Base-by-base conservation (phyloP, 2,113 vertebrate species). In the Pholis gunnellus region DNA sequence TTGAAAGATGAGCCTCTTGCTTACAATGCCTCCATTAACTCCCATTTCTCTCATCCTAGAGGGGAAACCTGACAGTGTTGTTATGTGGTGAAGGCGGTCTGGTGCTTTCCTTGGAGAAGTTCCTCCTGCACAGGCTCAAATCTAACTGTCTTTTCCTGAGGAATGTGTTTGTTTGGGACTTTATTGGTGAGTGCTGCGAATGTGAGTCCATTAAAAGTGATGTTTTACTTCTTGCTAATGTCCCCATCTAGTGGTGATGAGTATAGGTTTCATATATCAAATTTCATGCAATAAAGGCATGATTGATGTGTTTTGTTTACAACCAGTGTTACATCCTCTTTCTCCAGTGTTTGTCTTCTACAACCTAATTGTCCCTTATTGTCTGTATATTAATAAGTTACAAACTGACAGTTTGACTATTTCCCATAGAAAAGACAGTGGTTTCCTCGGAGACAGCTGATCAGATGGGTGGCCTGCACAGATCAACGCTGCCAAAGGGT, bases 101-200 rank as follows among this genome's bases (percentile, higher is more conserved):
- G 83, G 98, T 99, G 0, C 95, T 95, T 6, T 96, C 97, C 0
- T 91, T 99, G 81, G 98, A 99, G 91, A 98, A 98, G 25, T 97
- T 99, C 83, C 98, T 99, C 87, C 96, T 99, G 89, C 97, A 99
- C 0, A 97, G 98, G 9, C 96, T 99, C 88, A 97, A 96, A 85
- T 96, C 96, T 0, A 95, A 96, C 68, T 96, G 98, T 1, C 96
- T 99, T 82, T 99, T 99, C 90, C 98, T 99, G 92, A 98, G 98
- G 91, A 99, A 96, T 0, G 94, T 99, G 84, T 99, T 99, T 92
- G 95, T 99, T 83, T 99, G 98, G 98, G 98, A 99, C 91, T 99
- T 99, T 89, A 95, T 99, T 87, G 98, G 98, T 99, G 94, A 97
- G 91, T 82, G 3, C 31, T 52, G n/a, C 10, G 17, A 66, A n/a